These are phyloP conservation scores for Carettochelys insculpta DNA, from an alignment of 2,113 vertebrate genomes.

Conservation along the genomic window DNA sequence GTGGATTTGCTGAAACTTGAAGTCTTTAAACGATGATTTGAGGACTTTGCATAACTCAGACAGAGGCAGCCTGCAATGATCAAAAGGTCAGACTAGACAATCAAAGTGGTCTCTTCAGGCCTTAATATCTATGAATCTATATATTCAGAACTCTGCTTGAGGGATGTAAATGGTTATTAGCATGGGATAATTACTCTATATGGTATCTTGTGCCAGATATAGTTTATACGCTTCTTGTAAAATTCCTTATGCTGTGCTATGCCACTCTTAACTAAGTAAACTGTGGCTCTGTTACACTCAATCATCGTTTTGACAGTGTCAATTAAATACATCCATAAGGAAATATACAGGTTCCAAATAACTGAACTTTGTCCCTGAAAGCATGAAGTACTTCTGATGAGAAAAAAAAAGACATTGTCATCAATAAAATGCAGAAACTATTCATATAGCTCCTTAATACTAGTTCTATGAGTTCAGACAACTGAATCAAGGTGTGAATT, in stretches of 20 bases:
- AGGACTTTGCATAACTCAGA: not conserved
- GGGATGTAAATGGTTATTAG: not conserved
- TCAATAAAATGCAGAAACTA: not conserved
- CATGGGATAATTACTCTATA: not conserved
- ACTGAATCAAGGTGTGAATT: not conserved
- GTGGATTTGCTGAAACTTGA: not conserved
- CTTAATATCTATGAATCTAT: not conserved
- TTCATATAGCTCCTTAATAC: not conserved
- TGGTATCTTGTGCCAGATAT: not conserved
- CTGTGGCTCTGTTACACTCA: not conserved
- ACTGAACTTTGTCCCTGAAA: not conserved
- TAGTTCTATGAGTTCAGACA: not conserved
- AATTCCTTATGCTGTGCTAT: not conserved
- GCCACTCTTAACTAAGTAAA: not conserved
- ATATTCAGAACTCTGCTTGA: not conserved
- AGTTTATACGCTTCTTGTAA: not conserved
- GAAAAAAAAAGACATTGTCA: not conserved
- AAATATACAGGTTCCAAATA: not conserved
- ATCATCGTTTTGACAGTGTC: rapidly evolving
- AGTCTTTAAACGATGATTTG: not conserved
- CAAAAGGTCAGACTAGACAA: not conserved
- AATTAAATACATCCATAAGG: not conserved
- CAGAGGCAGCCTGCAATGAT: not conserved
- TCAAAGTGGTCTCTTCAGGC: not conserved
- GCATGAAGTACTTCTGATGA: not conserved